A percentile compares a stretch with the other conserved stretches of the same genome.
These are phyloP conservation scores for Epizoanthus scotinus DNA, from an alignment of 92 coral and sea anemone species.

Conservation along the genomic window DNA sequence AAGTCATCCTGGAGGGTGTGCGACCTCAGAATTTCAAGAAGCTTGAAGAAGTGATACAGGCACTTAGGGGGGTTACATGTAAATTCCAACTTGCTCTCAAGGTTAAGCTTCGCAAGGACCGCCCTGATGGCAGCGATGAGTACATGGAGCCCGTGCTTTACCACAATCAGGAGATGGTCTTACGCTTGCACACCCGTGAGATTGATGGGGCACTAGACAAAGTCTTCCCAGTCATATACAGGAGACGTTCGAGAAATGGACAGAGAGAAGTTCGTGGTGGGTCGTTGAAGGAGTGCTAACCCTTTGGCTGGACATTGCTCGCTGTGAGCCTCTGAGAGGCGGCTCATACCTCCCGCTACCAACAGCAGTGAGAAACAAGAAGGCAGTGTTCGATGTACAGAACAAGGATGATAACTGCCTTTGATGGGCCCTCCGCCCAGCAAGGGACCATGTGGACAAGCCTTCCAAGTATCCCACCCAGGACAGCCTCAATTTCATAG, in stretches of 20 bases:
- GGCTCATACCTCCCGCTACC: background rate
- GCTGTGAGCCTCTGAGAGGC: background rate
- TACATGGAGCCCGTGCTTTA: background rate
- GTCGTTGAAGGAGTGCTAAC: background rate
- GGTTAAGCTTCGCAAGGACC: background rate
- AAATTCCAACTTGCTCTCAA: background rate
- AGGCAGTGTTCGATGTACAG: background rate
- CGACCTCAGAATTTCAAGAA: no score
- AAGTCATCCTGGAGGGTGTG: no score
- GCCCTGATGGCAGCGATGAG: background rate
- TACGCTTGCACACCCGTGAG: background rate
- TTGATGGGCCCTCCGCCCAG: constrained; percentile 4
- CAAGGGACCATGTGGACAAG: background rate
- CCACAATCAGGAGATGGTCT: background rate
- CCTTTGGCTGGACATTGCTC: background rate
- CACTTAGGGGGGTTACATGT: no score
- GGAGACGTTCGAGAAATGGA: constrained; percentile 3
- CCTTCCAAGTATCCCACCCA: background rate
- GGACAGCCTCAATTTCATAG: constrained; percentile 15
- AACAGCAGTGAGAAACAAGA: background rate
- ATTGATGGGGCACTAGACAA: background rate
- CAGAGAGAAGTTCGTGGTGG: constrained; percentile 6
- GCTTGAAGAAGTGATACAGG: no score
- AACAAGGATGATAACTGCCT: constrained; percentile 41
- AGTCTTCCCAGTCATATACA: background rate